Percentiles rank a stretch among this genome's conserved stretches.
These are phyloP conservation scores for Cyrtonyx montezumae DNA, from an alignment of 2,113 vertebrate species.

Conservation along the genomic window DNA sequence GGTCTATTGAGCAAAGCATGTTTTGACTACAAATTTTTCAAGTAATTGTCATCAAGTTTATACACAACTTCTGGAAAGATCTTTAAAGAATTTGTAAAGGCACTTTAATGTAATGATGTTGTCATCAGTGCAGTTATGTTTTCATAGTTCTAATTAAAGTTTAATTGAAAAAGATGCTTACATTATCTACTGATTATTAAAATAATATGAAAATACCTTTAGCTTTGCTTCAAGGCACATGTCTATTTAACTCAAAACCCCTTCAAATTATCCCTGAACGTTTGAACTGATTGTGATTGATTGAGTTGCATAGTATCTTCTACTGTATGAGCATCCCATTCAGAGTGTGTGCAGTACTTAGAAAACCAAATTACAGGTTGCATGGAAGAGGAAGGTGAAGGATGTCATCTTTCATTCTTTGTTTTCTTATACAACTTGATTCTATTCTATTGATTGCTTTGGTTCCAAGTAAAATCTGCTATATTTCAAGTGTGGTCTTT, in stretches of 20 bases:
- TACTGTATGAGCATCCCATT: background rate
- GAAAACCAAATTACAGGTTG: background rate
- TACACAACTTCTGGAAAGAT: background rate
- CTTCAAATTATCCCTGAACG: background rate
- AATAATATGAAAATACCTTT: background rate
- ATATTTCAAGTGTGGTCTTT: background rate
- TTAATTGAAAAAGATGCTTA: background rate
- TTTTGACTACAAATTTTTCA: background rate
- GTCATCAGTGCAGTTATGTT: background rate
- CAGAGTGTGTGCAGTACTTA: background rate
- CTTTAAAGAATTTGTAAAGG: no score
- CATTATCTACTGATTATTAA: background rate
- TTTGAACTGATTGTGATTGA: background rate
- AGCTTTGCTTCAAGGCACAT: background rate
- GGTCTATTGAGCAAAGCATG: background rate
- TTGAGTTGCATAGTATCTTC: background rate
- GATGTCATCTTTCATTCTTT: background rate
- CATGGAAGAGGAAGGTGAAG: rapidly evolving
- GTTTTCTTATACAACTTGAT: background rate
- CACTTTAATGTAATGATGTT: no score
- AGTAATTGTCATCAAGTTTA: background rate
- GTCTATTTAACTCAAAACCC: background rate
- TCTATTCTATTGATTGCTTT: background rate
- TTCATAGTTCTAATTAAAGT: background rate
- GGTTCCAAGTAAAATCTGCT: background rate